Evolutionary conservation across 2,888 invertebrate genomes (phyloP), one percentile per base, ranked within the genome.

Genomic region (Junonia oenone): DNA sequence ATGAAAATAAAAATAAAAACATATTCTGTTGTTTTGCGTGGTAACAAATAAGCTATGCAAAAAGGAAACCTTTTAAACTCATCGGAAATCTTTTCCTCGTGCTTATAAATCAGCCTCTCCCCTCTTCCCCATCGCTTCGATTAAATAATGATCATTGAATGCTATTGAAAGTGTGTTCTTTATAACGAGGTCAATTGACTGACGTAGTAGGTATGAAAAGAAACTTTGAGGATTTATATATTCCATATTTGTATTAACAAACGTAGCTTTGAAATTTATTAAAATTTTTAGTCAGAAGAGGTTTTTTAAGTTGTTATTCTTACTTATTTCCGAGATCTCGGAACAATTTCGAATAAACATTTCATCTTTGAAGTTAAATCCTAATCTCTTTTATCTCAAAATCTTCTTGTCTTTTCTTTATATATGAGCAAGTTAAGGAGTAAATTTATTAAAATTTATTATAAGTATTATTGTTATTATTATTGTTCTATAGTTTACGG

Each of bases 81-180:
- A n/a, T 19, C n/a, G 43, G 19, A 43, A 43, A 26, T 11, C 40
- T 40, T n/a, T 11, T 13, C 43, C 43, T 43, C 8, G 26, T 43
- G 13, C 26, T 26, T 22, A 43, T 43, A 43, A 43, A 43, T 43
- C 43, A 43, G 22, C n/a, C 43, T 43, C 43, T 26, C 43, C 43
- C 22, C 26, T 43, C 26, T 13, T 43, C 8, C 17, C 22, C 22
- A 26, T 26, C 43, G 43, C n/a, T 43, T 43, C 43, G 43, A 43
- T 43, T 43, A 43, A 43, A 43, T 43, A 43, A 43, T 43, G 43
- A 26, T 43, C 22, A 43, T 43, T 22, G 43, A 43, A 43, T 26
- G 13, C 22, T 22, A 43, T 43, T 43, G 43, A 43, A 43, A 43
- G 26, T 43, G 43, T 43, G 26, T 43, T 43, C 26, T n/a, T 22